These are phyloP conservation scores for Cheirogaleus medius DNA, from an alignment of 2,113 vertebrate species.

Conservation along the genomic window DNA sequence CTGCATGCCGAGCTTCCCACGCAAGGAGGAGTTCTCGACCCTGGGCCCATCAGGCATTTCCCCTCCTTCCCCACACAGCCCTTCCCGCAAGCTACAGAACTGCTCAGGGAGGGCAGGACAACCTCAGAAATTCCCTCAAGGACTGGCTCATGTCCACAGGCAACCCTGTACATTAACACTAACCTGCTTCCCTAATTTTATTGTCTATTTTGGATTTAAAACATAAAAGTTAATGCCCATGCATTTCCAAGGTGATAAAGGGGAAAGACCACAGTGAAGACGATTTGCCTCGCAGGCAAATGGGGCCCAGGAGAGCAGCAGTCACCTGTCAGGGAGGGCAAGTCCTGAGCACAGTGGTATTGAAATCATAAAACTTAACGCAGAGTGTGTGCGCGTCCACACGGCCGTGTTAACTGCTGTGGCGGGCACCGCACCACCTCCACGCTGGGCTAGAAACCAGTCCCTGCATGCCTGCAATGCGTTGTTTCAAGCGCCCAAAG, in stretches of 20 bases:
- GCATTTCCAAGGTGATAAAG: background rate
- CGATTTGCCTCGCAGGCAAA: background rate
- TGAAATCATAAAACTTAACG: background rate
- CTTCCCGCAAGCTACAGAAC: background rate
- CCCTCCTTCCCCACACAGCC: background rate
- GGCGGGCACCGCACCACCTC: background rate
- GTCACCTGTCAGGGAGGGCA: background rate
- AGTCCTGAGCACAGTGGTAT: fast-evolving
- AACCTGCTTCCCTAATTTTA: constrained; percentile 16
- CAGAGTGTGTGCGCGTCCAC: fast-evolving
- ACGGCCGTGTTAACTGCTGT: fast-evolving
- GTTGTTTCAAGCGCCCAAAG: background rate
- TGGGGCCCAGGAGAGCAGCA: background rate
- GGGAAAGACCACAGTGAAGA: background rate
- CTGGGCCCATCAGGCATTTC: no score
- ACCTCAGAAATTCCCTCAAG: background rate
- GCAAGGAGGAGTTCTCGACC: background rate
- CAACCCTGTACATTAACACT: background rate
- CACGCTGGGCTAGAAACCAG: background rate
- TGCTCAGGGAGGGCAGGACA: background rate
- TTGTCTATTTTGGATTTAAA: background rate
- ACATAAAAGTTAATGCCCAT: constrained; percentile 10
- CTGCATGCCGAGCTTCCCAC: fast-evolving
- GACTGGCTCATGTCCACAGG: background rate
- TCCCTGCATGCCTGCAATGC: background rate